Evolutionary conservation across 2,888 invertebrate genomes (phyloP).

Genomic region (Dryomyza anilis): DNA sequence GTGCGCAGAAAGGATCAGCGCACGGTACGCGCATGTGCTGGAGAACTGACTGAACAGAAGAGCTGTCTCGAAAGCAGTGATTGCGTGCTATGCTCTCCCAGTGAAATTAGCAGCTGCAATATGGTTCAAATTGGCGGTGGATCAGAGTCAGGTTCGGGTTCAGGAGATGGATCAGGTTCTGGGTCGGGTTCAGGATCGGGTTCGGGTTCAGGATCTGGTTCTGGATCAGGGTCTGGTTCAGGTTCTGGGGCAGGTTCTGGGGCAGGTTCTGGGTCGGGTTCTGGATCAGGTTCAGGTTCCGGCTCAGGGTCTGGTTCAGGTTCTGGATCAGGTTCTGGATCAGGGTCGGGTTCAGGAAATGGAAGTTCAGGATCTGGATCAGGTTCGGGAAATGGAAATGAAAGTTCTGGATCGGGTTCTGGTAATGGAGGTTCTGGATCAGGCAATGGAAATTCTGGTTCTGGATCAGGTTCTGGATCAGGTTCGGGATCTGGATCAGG

Average conservation of each 20-base stretch:
- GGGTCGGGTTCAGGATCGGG: constrained; percentile 8
- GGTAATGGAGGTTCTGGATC: not conserved
- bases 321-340: constrained; percentile 28
- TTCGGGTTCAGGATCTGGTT: not conserved
- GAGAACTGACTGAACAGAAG: constrained; percentile 36
- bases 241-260: constrained; percentile 25
- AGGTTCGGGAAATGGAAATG: constrained; percentile 20
- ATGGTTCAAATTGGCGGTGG: constrained; percentile 2
- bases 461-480: constrained; percentile 27
- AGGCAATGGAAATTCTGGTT: constrained; percentile 15
- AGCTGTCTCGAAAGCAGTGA: constrained; percentile 33
- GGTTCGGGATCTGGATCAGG: constrained; percentile 26
- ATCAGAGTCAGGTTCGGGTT: constrained; percentile 4
- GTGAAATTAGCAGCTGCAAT: constrained; percentile 40
- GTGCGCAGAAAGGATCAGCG: constrained; percentile 30
- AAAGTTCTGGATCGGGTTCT: constrained; percentile 3
- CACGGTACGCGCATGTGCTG: constrained; percentile 41
- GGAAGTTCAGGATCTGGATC: constrained; percentile 23
- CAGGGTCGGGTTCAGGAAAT: constrained; percentile 20
- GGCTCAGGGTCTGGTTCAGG: constrained; percentile 30
- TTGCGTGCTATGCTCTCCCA: constrained; percentile 41
- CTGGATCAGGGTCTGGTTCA: not conserved
- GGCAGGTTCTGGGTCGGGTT: constrained; percentile 29
- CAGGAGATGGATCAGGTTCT: constrained; percentile 2
- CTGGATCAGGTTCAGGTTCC: constrained; percentile 24